Base-by-base conservation (phyloP, 2,113 vertebrate species). In the Callithrix jacchus region DNA sequence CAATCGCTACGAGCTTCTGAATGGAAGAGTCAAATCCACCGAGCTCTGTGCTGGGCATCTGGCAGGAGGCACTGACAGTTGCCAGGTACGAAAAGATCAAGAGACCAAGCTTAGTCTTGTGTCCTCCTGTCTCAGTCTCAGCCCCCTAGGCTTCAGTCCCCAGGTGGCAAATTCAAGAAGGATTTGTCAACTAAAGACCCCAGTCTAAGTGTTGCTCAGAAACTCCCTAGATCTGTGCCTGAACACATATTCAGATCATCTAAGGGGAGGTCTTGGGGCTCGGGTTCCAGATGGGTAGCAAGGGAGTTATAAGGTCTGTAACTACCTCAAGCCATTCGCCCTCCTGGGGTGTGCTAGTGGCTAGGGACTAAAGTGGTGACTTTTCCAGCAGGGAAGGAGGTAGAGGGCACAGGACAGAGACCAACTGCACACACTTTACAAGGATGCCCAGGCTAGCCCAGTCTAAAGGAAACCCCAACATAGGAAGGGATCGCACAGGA, bases 11-110 rank as follows among this genome's bases (percentile, higher is more conserved):
- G 98, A 99, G 35, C 99, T 99, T 97, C 98, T 99, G 81, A 98
- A 98, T 0, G 98, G 99, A 12, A 98, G 97, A 96, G 99, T 99
- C 45, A 98, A 27, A 84, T 92, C 97, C 0, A 98, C 98, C 0
- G 99, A 99, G 97, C 99, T 99, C 90, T 99, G 99, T 87, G 99
- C 99, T 0, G 99, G 99, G 14, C 98, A 99, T 96, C 98, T 99
- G 93, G 98, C 98, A 0, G 99, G 99, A 71, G 99, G 99, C 68
- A 96, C 93, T 0, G 99, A 99, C 93, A 99, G 98, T 92, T 99
- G 99, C 95, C 99, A 99, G 99, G 99, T 99, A 98, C 89, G 95
- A 27, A 89, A 49, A 40, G 61, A 30, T 0, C 3, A 1, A 11
- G 56, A 79, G 40, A 17, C 8, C 35, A 5, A 0, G 0, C 21